Base-by-base conservation (phyloP, 2,113 vertebrate species). In the Anser brachyrhynchus region DNA sequence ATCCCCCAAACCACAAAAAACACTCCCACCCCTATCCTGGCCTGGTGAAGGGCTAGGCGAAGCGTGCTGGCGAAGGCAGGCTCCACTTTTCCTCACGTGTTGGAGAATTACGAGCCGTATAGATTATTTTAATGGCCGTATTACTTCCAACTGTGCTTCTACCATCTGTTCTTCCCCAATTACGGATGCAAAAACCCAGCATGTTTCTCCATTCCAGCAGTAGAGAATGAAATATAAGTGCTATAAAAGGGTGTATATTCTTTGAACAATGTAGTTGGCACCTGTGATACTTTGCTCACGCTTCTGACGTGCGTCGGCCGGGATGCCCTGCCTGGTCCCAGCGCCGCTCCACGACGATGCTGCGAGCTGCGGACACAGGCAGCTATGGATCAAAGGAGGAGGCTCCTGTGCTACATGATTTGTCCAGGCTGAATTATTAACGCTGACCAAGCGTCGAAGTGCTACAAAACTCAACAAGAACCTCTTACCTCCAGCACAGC, bases 161-260 rank as follows among this genome's bases (percentile, higher is more conserved):
- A 82, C 97, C 98, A 98, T 98, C 98, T 98, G 98, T 97, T 98
- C 97, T 94, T 97, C 90, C 95, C 97, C 98, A 98, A 98, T 98
- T 98, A 98, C 6, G 44, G 95, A 98, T 98, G 97, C 97, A 98
- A 92, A 97, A 98, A 95, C 96, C 94, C 98, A 98, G 97, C 97
- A n/a, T 98, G 97, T 75, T 96, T 97, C 97, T 97, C 96, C 98
- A 96, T 98, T 97, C 80, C 65, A 55, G 97, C 96, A 97, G 95
- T 97, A 97, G 96, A 98, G 97, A 94, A 97, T 98, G 97, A 98
- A 98, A 98, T 98, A 98, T 69, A 97, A 93, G 89, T 7, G 3
- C 77, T 90, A 90, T 97, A 95, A 97, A 98, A 96, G 94, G 90
- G 78, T 91, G 89, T 96, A 81, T 95, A 92, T 97, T 92, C 97